phyloP scores from a whole-genome alignment of 2,888 invertebrate genomes.

The Zaprionus obscuricornis region DNA sequence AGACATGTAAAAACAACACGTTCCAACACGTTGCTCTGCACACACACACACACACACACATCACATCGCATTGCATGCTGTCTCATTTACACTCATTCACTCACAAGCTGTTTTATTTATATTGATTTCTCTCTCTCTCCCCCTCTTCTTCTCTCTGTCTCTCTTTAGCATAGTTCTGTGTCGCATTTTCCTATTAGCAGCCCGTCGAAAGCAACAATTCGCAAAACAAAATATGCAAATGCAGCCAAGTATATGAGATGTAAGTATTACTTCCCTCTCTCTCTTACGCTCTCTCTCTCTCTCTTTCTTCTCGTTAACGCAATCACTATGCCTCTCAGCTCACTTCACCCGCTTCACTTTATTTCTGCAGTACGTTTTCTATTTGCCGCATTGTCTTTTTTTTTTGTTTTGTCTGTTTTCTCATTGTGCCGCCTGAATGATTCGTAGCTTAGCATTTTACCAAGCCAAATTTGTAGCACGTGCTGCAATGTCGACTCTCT shows the following conservation, averaged over 20 bases:
- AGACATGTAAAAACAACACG: conserved; percentile 74
- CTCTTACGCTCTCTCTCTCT: neutral
- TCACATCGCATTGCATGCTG: too few species aligned
- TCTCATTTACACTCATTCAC: neutral
- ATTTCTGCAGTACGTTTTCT: conserved; percentile 10
- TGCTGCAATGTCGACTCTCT: conserved; percentile 44
- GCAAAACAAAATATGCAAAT: conserved; percentile 77
- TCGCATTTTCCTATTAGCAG: conserved; percentile 77
- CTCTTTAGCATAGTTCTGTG: conserved; percentile 48
- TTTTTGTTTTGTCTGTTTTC: conserved; percentile 64
- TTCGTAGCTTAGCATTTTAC: conserved; percentile 56
- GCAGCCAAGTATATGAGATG: conserved; percentile 63
- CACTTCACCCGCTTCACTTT: neutral
- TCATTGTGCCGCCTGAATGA: conserved; percentile 73
- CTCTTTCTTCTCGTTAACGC: conserved; percentile 10
- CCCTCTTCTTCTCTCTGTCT: neutral
- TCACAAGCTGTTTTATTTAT: neutral
- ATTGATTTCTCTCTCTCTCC: neutral
- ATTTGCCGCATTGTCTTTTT: conserved; percentile 65
- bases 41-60: too few species aligned
- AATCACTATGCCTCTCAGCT: neutral
- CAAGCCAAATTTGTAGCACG: conserved; percentile 73
- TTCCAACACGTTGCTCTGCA: conserved; percentile 62
- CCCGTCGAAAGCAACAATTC: conserved; percentile 70
- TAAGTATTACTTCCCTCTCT: neutral